Evolutionary conservation across 2,113 vertebrate genomes (phyloP), one percentile per base, ranked within the genome.

Genomic region (Cromileptes altivelis): DNA sequence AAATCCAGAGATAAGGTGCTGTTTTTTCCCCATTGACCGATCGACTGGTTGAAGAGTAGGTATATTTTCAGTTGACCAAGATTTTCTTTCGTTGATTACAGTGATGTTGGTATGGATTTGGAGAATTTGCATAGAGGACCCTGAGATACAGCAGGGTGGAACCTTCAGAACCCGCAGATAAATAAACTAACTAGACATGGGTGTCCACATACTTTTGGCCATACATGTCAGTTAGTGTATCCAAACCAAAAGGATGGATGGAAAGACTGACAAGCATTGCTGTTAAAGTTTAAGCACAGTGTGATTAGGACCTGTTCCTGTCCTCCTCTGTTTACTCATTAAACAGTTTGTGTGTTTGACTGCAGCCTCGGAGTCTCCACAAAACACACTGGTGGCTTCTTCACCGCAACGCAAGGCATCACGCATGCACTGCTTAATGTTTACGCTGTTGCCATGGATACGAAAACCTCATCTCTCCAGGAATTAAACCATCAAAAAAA

Each of bases 401-500:
- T 10, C 53, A 47, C 55, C 40, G 14, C 70, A 47, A 27, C 55
- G 33, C 19, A 52, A 45, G 37, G 52, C 60, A 45, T 55, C 50
- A 65, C 6, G 23, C 62, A 23, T 37, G 6, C 33, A 6, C 64
- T 17, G 10, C 60, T 69, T 21, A 0, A 40, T 61, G 76, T 78
- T 78, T 70, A 69, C 65, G 3, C 55, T 14, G 55, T 60, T 14
- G n/a, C 52, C 52, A 57, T 57, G 75, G 62, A 33, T 3, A 58
- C 4, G 18, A 33, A 12, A 77, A 57, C 52, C 25, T 47, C 19
- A 4, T 21, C 75, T 58, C 25, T 68, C 52, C 63, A 67, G n/a
- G 70, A 71, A 58, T n/a, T 27, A 45, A 72, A 42, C 52, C 37
- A 1, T 52, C 30, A 17, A 56, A 52, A 71, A 56, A 42, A 56